These are phyloP conservation scores for Cryptophagus acutangulus DNA, from an alignment of 2,888 invertebrate genomes.

Conservation along the genomic window DNA sequence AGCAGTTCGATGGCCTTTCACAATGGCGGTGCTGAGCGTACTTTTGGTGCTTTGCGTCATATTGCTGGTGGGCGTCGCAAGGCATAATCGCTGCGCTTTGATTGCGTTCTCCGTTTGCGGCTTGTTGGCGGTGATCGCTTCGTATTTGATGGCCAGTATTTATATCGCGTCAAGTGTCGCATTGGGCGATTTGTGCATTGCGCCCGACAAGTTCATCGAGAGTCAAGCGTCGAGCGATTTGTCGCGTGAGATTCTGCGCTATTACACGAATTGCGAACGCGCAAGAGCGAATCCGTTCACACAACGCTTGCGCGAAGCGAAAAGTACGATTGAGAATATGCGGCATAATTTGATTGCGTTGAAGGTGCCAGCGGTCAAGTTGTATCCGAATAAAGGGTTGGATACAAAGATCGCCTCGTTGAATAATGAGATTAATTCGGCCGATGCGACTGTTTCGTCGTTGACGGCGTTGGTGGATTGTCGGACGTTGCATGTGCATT, in stretches of 20 bases:
- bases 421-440: slow-evolving; percentile 71
- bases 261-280: slow-evolving; percentile 76
- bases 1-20: slow-evolving; percentile 76
- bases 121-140: slow-evolving; percentile 78
- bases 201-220: slow-evolving; percentile 52
- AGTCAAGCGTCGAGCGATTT: slow-evolving; percentile 43
- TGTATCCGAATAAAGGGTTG: slow-evolving; percentile 52
- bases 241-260: slow-evolving; percentile 42
- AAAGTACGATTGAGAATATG: slow-evolving; percentile 47
- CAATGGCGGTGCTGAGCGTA: slow-evolving; percentile 81
- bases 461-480: slow-evolving; percentile 75
- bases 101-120: slow-evolving; percentile 86
- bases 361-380: slow-evolving; percentile 50
- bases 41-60: slow-evolving; percentile 84
- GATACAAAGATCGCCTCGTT: slow-evolving; percentile 73
- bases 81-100: slow-evolving; percentile 83
- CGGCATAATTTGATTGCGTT: slow-evolving; percentile 50
- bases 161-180: slow-evolving; percentile 72
- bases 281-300: slow-evolving; percentile 76
- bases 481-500: slow-evolving; percentile 75
- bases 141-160: slow-evolving; percentile 84
- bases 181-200: slow-evolving; percentile 66
- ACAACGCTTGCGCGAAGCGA: slow-evolving; percentile 72
- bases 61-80: slow-evolving; percentile 81
- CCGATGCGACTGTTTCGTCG: slow-evolving; percentile 65